These are phyloP conservation scores for Tenthredo scrophulariae DNA, from an alignment of 2,888 invertebrate species.

Conservation along the genomic window DNA sequence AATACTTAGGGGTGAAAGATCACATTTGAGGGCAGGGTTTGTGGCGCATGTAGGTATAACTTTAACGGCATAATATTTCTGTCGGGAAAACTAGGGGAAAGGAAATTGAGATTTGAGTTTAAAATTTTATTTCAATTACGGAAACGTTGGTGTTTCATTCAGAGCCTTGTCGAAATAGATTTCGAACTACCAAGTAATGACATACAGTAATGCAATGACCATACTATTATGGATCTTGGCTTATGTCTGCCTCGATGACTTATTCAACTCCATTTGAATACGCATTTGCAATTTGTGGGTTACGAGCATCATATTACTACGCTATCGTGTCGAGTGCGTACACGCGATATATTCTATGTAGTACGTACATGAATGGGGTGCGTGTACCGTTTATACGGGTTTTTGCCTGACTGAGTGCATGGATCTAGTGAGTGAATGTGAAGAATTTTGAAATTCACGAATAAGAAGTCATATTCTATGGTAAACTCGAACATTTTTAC, in stretches of 20 bases:
- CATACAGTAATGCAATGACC: background rate
- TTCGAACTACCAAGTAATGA: background rate
- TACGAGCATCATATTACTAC: background rate
- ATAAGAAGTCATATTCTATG: background rate
- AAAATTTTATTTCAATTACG: too few species aligned
- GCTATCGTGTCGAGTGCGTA: background rate
- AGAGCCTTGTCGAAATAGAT: background rate
- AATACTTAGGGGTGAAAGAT: too few species aligned
- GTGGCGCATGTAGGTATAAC: too few species aligned
- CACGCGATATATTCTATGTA: too few species aligned
- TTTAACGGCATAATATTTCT: too few species aligned
- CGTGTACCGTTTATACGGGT: background rate
- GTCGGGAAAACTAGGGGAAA: too few species aligned
- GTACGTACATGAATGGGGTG: background rate
- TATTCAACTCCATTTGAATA: background rate
- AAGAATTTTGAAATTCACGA: background rate
- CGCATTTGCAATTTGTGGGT: conserved; percentile 1
- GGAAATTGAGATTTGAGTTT: too few species aligned
- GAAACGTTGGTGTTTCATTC: background rate
- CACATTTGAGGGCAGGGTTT: too few species aligned
- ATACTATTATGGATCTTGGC: background rate
- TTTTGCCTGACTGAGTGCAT: conserved; percentile 11
- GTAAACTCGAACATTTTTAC: background rate
- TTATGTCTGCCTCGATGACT: background rate
- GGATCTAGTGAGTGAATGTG: background rate